These are phyloP conservation scores for Agriopis aurantiaria DNA, from an alignment of 2,888 invertebrate species.

Conservation along the genomic window DNA sequence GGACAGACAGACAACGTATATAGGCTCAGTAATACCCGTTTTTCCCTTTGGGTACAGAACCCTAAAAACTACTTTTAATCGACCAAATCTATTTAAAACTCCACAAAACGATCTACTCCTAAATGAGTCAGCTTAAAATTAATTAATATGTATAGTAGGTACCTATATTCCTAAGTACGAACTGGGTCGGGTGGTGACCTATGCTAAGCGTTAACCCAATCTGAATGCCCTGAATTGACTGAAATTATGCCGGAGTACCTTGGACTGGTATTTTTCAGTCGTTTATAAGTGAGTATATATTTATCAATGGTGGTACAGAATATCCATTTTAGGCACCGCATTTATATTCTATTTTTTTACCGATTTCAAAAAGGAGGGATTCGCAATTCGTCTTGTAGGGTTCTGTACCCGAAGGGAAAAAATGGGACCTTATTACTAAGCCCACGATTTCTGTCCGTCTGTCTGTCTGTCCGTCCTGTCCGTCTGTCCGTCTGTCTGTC, in stretches of 20 bases:
- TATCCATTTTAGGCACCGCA: neutral
- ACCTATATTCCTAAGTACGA: constrained; percentile 28
- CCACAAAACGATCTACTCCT: constrained; percentile 5
- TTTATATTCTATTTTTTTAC: neutral
- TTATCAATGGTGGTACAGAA: neutral
- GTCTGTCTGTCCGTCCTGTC: too few species aligned
- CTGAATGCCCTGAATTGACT: constrained; percentile 36
- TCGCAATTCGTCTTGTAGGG: too few species aligned
- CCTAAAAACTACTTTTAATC: neutral
- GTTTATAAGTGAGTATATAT: neutral
- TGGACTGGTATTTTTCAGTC: constrained; percentile 6
- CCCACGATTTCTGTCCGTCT: too few species aligned
- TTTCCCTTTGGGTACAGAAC: too few species aligned
- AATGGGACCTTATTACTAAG: too few species aligned
- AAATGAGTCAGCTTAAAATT: constrained; percentile 27
- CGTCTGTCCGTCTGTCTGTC: too few species aligned
- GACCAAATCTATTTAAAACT: neutral
- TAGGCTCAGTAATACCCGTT: too few species aligned
- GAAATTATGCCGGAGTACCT: constrained; percentile 35
- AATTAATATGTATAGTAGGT: constrained; percentile 29
- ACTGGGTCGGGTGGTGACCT: constrained; percentile 56
- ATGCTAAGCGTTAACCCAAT: constrained; percentile 59
- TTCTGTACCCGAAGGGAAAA: too few species aligned
- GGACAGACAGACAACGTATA: too few species aligned
- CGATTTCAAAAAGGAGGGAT: neutral